Evolutionary conservation across 2,888 invertebrate genomes (phyloP), one percentile per base, ranked within the genome.

Genomic region (Cataglyphis rosenhaueri): DNA sequence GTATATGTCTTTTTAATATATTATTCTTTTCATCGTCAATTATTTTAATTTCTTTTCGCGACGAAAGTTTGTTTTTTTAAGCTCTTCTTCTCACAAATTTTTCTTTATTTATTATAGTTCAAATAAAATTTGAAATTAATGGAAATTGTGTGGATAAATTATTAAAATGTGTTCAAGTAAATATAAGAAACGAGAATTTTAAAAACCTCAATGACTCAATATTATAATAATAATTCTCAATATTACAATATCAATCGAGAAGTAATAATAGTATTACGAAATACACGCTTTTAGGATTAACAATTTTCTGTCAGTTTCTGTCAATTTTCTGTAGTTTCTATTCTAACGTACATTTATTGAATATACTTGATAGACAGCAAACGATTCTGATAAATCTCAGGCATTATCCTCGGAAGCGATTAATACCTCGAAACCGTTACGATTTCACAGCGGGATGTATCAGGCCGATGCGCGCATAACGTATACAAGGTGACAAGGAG

Each of bases 371-470:
- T 41, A 55, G 21, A 41, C 41, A n/a, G 64, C 55, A 29, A 21
- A 44, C 59, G 25, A 25, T 59, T 15, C 44, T 55, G 71, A 71
- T 71, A 78, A 78, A 59, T 48, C 48, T 78, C 21, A 25, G 70
- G 44, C 59, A 78, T 82, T 82, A 66, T 68, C 65, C 32, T 55
- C 83, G 84, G 81, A 83, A 81, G 81, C 75, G 59, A 52, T 84
- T 82, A 90, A 89, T 86, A 87, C 90, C 73, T 85, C 78, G 84
- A 84, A 87, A 86, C 84, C 85, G 82, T 81, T 82, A 84, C 85
- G 86, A 85, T 89, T 87, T 85, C 87, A 78, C 87, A 87, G 88
- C 89, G 86, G 89, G 91, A 91, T 86, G 88, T 48, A 48, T 87
- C 90, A 85, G 89, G 87, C 87, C 81, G 71, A 79, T 71, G 83